Base-by-base conservation (phyloP, 2,888 invertebrate species). In the Ceraclea dissimilis region DNA sequence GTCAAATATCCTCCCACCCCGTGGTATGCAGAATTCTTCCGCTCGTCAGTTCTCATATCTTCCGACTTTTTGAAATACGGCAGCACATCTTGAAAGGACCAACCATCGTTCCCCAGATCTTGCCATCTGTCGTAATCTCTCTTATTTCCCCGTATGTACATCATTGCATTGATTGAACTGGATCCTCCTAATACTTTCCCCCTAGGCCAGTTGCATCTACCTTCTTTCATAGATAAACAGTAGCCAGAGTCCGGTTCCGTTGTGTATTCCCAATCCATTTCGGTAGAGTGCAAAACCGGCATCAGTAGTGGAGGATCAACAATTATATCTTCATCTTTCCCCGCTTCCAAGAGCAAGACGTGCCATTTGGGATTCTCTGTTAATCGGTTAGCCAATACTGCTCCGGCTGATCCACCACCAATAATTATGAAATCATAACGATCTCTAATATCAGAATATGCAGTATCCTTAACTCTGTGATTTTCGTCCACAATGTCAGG, bases 51-150 rank as follows among this genome's bases (percentile, higher is more conserved):
- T 56, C 79, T 78, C 71, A 86, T 87, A 67, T 90, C 85, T 72
- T 93, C 91, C 0, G 86, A 81, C 71, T 88, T 91, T 61, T 82
- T 81, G 67, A 92, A 92, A 66, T 91, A 92, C 10, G 82, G 82
- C 33, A 92, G 70, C 0, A 91, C 76, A 51, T 83, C 83, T 0
- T 82, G 74, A 67, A 86, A 92, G 31, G 85, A 79, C 95, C 95
- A 95, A 1, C 88, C 93, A 1, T 71, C 67, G 64, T 84, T 76
- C 0, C 93, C 94, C 66, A 86, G 67, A 11, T 67, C 69, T 18
- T 82, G 86, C 94, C 94, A 95, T n/a, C 78, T 73, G 66, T 95
- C 90, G 68, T 92, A 95, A 68, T 94, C 94, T 2, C 74, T 78
- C 51, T 80, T 81, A 67, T 94, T 92, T 0, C 93, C 94, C 53